Base-by-base conservation (phyloP, 2,797 vertebrate species). In the Natrix natrix region DNA sequence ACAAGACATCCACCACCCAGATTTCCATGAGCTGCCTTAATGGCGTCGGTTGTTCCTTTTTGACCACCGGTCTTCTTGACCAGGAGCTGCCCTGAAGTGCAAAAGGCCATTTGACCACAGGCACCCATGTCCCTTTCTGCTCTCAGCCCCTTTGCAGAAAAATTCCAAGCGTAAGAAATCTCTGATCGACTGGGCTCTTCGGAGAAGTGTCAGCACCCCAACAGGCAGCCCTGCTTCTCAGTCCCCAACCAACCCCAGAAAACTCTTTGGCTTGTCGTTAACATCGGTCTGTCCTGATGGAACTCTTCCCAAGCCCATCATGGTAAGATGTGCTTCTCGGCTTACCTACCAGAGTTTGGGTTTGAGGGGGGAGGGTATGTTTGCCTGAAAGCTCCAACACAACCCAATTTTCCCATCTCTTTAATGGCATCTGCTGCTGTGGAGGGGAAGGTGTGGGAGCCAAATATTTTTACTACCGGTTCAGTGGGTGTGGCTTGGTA, bases 121-220 rank as follows among this genome's bases (percentile, higher is more conserved):
- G 10, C 10, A 24, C 20, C 37, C 8, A 0, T 43, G 20, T 48
- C 20, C 87, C 5, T 90, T 43, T 52, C 89, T 92, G 37, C 55
- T 93, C 93, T 26, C 94, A 98, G 98, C 97, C 94, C 92, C 96
- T 0, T 92, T 97, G 94, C 97, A 97, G 94, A 98, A 98, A 89
- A 96, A 97, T 91, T 95, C 69, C 52, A 97, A 97, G 92, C 97
- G 97, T 93, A 98, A 97, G 94, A 98, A 98, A 90, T 98, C 98
- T 10, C 92, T 98, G 91, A 98, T 98, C 20, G 97, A 97, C 90
- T 98, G 98, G 98, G 98, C 98, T 26, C 95, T 98, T 91, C 97
- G 98, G 74, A 97, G 98, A 90, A 98, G 97, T 66, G 93, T 95
- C 88, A 96, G 94, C 94, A 96, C 96, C 59, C 97, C 97, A 3